phyloP scores from a whole-genome alignment of 2,113 vertebrate species.

The Protobothrops flavoviridis region DNA sequence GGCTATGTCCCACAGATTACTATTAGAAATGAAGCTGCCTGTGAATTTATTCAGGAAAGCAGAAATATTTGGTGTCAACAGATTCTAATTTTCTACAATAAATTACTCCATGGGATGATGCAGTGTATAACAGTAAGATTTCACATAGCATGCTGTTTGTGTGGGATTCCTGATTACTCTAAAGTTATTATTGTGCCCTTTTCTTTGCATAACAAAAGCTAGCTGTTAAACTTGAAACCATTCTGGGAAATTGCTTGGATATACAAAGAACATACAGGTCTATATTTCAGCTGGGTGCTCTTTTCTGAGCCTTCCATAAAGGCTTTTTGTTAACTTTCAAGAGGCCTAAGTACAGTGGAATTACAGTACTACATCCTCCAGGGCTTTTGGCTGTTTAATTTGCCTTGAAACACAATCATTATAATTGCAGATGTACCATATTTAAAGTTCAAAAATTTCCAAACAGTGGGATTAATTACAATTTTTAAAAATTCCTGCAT shows the following conservation, averaged over 20 bases:
- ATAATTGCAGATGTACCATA: constrained; percentile 36
- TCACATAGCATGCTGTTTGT: constrained; percentile 49
- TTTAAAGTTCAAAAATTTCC: constrained; percentile 40
- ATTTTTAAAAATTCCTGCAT: constrained; percentile 1
- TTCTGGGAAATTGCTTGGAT: constrained; percentile 65
- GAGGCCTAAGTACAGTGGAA: constrained; percentile 18
- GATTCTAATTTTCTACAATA: constrained; percentile 67
- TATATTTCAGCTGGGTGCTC: constrained; percentile 49
- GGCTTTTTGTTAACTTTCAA: constrained; percentile 58
- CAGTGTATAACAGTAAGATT: constrained; percentile 59
- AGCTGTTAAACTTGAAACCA: constrained; percentile 65
- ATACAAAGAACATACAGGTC: constrained; percentile 50
- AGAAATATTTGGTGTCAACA: constrained; percentile 57
- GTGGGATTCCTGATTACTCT: constrained; percentile 46
- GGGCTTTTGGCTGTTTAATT: constrained; percentile 13
- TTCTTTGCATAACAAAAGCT: constrained; percentile 66
- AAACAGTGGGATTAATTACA: constrained; percentile 12
- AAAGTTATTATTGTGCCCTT: constrained; percentile 63
- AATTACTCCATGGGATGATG: constrained; percentile 49
- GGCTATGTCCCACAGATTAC: constrained; percentile 8
- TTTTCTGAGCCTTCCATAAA: constrained; percentile 59
- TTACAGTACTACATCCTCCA: constrained; percentile 53
- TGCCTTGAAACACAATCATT: constrained; percentile 34
- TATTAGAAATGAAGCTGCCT: constrained; percentile 26
- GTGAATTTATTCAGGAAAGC: constrained; percentile 48